Percentiles rank a stretch among this genome's conserved stretches.
Evolutionary conservation across 92 coral and sea anemone genomes (phyloP).

Genomic region (Muricea muricata): DNA sequence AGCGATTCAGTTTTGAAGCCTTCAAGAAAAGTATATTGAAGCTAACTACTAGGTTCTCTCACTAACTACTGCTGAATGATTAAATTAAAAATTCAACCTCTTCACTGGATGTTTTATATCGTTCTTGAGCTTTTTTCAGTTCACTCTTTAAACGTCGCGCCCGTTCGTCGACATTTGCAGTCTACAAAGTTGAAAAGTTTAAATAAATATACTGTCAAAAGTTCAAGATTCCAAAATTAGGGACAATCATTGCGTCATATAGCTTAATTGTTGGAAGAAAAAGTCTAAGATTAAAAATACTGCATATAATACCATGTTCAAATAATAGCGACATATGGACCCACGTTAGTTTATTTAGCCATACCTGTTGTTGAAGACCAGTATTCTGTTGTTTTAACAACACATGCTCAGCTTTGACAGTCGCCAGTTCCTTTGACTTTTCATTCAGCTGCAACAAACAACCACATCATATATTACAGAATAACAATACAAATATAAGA

Average conservation of each 20-base stretch:
- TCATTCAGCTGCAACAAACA: slow-evolving; percentile 70
- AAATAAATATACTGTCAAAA: too few relatives aligned
- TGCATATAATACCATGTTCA: too few relatives aligned
- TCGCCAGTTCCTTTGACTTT: slow-evolving; percentile 87
- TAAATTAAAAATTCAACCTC: slow-evolving; percentile 65
- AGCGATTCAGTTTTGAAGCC: slow-evolving; percentile 77
- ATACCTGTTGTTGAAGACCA: slow-evolving; percentile 93
- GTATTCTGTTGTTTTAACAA: slow-evolving; percentile 80
- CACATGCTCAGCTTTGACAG: slow-evolving; percentile 84
- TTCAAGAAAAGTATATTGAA: slow-evolving; percentile 31
- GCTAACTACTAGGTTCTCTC: too few relatives aligned
- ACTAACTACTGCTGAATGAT: too few relatives aligned
- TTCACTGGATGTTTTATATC: slow-evolving; percentile 79
- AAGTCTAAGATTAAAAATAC: too few relatives aligned
- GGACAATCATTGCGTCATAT: too few relatives aligned
- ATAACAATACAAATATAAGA: too few relatives aligned
- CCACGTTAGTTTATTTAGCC: too few relatives aligned
- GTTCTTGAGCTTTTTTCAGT: slow-evolving; percentile 85
- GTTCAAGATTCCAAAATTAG: too few relatives aligned
- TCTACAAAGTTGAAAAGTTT: slow-evolving; percentile 58
- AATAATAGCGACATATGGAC: too few relatives aligned
- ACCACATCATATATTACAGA: background rate
- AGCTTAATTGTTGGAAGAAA: too few relatives aligned
- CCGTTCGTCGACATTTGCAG: slow-evolving; percentile 79
- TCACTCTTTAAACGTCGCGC: slow-evolving; percentile 75